Base-by-base conservation (phyloP, 2,797 vertebrate species). In the Sebastes miniatus region DNA sequence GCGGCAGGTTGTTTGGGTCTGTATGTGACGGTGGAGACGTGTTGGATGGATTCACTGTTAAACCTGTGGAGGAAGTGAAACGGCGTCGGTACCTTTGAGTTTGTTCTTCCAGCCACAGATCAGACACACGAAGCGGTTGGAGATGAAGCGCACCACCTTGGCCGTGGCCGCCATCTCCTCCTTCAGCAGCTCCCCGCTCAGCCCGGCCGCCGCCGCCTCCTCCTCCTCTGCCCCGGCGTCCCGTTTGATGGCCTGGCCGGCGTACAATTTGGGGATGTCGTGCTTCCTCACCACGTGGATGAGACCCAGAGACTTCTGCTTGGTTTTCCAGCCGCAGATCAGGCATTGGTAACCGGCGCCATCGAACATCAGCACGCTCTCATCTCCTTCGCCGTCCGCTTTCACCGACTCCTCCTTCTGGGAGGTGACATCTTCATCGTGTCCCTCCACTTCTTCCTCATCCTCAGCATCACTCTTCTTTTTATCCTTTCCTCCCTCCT, bases 91-190 rank as follows among this genome's bases (percentile, higher is more conserved):
- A 94, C 93, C 91, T 92, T 91, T 93, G 1, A 89, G 76, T 59
- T 93, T 94, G 79, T 79, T 88, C 62, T 91, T 93, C 91, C 92
- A 94, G 71, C 92, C 90, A 3, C 94, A 95, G 67, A 92, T 72
- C 6, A 89, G 77, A 34, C 94, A 95, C 11, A 87, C 73, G 2
- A 86, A 94, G 85, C 91, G 87, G 83, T 73, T 86, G 57, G 78
- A 76, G 54, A 39, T 57, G 61, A 83, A 91, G 50, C 81, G 56
- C 4, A 94, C 74, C 73, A 92, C 84, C 16, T 89, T 91, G 6
- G 89, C 82, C 0, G 74, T 85, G 6, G 83, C 89, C 67, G 83
- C 79, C 80, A 88, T 75, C 64, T 94, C 94, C 79, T 92, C 88
- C 67, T 65, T 88, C 54, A 92, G 79, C 50, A 32, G 29, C 67